These are phyloP conservation scores for Drosophila fuyamai DNA, from an alignment of 1,140 invertebrate genomes.

Conservation along the genomic window DNA sequence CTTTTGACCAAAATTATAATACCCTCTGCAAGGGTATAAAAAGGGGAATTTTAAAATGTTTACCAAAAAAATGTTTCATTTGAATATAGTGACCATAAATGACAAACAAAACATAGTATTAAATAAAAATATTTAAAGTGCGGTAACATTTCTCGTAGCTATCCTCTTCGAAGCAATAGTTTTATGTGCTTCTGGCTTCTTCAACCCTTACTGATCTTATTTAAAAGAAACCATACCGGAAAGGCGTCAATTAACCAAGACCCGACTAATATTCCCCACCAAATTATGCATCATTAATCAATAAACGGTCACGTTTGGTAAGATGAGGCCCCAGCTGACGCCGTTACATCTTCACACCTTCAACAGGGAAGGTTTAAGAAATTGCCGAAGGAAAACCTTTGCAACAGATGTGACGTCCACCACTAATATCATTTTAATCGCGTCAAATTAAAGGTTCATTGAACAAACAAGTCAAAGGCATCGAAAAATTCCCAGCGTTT, in stretches of 20 bases:
- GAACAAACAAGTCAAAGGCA: conserved; percentile 39
- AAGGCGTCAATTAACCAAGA: conserved; percentile 66
- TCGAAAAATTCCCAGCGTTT: conserved; percentile 43
- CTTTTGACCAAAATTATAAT: no score
- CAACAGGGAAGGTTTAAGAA: conserved; percentile 11
- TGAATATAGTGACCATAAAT: no score
- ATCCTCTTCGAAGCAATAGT: no score
- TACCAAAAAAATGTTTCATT: no score
- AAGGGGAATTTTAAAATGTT: no score
- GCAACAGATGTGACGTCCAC: conserved; percentile 61
- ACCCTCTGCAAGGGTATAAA: no score
- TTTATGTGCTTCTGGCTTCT: background rate
- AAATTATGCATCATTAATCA: conserved; percentile 80
- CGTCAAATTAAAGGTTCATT: conserved; percentile 76
- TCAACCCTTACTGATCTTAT: conserved; percentile 19
- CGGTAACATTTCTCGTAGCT: no score
- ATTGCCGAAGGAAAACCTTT: conserved; percentile 38
- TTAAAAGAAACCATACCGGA: conserved; percentile 48
- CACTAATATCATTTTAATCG: conserved; percentile 82
- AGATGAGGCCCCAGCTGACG: conserved; percentile 64
- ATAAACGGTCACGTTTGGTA: conserved; percentile 59
- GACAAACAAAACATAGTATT: no score
- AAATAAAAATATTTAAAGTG: no score
- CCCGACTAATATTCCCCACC: conserved; percentile 40
- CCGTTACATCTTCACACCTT: conserved; percentile 73